Base-by-base conservation (phyloP, 2,113 vertebrate genomes). In the Zootoca vivipara region DNA sequence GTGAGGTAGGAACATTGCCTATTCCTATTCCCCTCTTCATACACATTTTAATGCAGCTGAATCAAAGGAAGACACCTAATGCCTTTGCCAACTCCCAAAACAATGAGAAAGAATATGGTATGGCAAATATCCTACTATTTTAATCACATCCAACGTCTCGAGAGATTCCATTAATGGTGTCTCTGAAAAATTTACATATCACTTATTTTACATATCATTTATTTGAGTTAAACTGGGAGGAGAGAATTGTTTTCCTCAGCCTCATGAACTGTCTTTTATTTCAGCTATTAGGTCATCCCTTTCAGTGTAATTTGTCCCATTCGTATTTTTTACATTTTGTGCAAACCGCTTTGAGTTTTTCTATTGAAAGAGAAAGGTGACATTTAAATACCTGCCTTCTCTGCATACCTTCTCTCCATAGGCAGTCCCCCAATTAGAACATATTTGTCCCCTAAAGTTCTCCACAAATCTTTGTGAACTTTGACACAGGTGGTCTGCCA, bases 101-200 rank as follows among this genome's bases (percentile, higher is more conserved):
- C 8, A 79, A 35, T 1, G 0, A 82, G 64, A 90, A 75, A 56
- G 86, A 5, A 0, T 13, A 28, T 46, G 75, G 46, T 52, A 52
- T 30, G 22, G 42, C 75, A 78, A 46, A 1, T 85, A 40, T 85
- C 78, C 56, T 87, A 91, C 79, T 90, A 77, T 78, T 74, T 3
- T 0, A 86, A 3, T 58, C 38, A 89, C 78, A 46, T 46, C 46
- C 46, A 46, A 3, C 10, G 10, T 46, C 46, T 46, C 46, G 12
- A 87, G 92, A 24, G 56, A 70, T 72, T 80, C 88, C 72, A 35
- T 58, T 56, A 42, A 42, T 0, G 69, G 24, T 69, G 7, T 69
- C 65, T 69, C 65, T 69, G 7, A 22, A 69, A 28, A 69, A 69
- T 30, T 30, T 69, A n/a, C 5, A 46, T 46, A 46, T 46, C 46